Percentiles rank a stretch among this genome's conserved stretches.
Conservation (phyloP, 2,888 invertebrate species). For the Augochlorella aurata region DNA sequence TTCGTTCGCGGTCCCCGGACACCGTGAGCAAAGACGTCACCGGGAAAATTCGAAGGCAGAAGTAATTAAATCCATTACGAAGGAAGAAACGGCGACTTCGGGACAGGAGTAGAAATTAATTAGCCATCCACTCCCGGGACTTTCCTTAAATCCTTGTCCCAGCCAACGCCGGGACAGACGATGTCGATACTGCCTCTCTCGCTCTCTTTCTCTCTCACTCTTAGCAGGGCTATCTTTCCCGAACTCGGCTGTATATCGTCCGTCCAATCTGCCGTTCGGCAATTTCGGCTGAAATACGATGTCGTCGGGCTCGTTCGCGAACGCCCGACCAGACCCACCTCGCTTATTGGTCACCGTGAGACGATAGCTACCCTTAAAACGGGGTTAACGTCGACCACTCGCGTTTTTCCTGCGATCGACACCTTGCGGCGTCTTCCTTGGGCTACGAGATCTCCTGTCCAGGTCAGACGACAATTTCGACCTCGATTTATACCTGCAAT, state of each 20-base stretch:
- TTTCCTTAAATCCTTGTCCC: slow-evolving; percentile 64
- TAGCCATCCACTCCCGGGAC: slow-evolving; percentile 45
- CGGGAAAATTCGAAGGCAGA: slow-evolving; percentile 9
- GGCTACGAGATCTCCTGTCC: too few species aligned
- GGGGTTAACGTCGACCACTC: slow-evolving; percentile 68
- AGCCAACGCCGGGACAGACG: slow-evolving; percentile 42
- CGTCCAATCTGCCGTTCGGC: slow-evolving; percentile 81
- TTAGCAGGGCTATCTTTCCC: slow-evolving; percentile 61
- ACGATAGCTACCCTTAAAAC: slow-evolving; percentile 67
- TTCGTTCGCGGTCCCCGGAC: slow-evolving; percentile 6
- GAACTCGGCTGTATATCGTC: slow-evolving; percentile 79
- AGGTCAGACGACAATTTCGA: too few species aligned
- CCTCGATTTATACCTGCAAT: too few species aligned
- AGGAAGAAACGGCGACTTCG: slow-evolving; percentile 36
- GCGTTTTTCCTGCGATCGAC: not conserved
- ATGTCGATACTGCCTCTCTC: slow-evolving; percentile 63
- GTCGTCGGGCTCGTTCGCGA: slow-evolving; percentile 79
- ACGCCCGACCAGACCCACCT: slow-evolving; percentile 58
- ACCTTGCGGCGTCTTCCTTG: not conserved
- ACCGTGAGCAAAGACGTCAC: not conserved
- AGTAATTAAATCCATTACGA: slow-evolving; percentile 34
- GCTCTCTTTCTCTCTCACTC: too few species aligned
- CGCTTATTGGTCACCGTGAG: slow-evolving; percentile 70
- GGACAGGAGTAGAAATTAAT: slow-evolving; percentile 59
- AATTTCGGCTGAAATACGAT: slow-evolving; percentile 81